Evolutionary conservation across 2,888 invertebrate genomes (phyloP), one percentile per base, ranked within the genome.

Genomic region (Malthinus seriepunctatus): DNA sequence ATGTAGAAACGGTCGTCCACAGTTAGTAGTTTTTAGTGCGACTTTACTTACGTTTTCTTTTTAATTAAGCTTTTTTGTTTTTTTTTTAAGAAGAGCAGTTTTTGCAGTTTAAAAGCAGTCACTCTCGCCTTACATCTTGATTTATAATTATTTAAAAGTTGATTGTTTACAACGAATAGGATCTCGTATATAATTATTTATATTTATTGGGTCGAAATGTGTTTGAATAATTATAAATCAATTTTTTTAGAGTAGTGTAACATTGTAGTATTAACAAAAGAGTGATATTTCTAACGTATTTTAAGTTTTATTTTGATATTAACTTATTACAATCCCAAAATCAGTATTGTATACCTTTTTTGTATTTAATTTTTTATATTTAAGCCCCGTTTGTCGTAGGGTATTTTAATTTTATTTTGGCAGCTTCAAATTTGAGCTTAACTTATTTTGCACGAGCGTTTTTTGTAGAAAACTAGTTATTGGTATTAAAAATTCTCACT

Each of bases 321-420:
- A 74, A 73, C 73, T 74, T 71, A 70, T 73, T 74, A 67, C 68
- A 68, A 72, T 68, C 70, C 39, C 71, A 72, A 75, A 76, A 77
- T 76, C 78, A 78, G 78, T 78, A 78, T 78, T 78, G 76, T 76
- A 76, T 73, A 75, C 73, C 68, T 73, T 75, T 75, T 74, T 23
- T 23, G 23, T 23, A 23, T 23, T 23, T 23, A 23, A 23, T 23
- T 23, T 72, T 72, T 57, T 62, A 64, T 63, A 56, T 62, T 63
- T 63, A 68, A 66, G 64, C 62, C 60, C 62, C 62, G 64, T 57
- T 67, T 66, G 67, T 64, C 67, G 63, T 66, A 66, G 60, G 59
- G 56, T 56, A 44, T 57, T 54, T 50, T 51, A 56, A 56, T 55
- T 56, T 59, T 63, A 64, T 55, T 62, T 68, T 67, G 69, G 69